Evolutionary conservation across 2,797 vertebrate species (phyloP).

Genomic region (Epinephelus awoara): DNA sequence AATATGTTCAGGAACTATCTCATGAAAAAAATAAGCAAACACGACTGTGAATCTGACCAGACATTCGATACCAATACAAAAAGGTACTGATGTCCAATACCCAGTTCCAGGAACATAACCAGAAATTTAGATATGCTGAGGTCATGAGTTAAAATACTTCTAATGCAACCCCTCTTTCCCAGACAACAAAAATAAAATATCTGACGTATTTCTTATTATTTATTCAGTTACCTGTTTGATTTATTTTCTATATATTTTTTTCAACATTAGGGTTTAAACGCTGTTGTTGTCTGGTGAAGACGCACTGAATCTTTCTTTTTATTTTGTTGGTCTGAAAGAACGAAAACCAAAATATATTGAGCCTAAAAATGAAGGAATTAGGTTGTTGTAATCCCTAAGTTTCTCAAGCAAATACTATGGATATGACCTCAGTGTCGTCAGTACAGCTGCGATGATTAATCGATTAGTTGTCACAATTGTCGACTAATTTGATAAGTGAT

Average conservation of each 20-base stretch:
- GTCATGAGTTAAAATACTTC: not conserved
- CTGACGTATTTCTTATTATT: not conserved
- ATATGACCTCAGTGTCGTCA: not conserved
- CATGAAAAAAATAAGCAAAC: not conserved
- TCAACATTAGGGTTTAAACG: not conserved
- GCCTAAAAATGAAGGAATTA: not conserved
- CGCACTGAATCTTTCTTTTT: not conserved
- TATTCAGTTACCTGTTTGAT: not conserved
- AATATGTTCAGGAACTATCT: not conserved
- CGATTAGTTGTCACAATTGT: no score
- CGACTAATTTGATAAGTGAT: no score
- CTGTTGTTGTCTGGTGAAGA: not conserved
- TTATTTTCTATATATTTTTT: not conserved
- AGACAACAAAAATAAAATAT: not conserved
- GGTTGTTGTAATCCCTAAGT: not conserved
- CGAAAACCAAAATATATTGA: not conserved
- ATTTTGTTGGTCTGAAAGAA: not conserved
- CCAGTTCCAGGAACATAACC: slow-evolving; percentile 3
- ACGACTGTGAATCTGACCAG: not conserved
- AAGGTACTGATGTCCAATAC: not conserved
- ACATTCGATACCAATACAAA: not conserved
- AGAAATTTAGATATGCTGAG: not conserved
- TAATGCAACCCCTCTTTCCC: not conserved
- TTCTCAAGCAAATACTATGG: not conserved
- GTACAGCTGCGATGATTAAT: no score